Conservation (phyloP, 2,113 vertebrate genomes). For the Lamprotornis superbus region DNA sequence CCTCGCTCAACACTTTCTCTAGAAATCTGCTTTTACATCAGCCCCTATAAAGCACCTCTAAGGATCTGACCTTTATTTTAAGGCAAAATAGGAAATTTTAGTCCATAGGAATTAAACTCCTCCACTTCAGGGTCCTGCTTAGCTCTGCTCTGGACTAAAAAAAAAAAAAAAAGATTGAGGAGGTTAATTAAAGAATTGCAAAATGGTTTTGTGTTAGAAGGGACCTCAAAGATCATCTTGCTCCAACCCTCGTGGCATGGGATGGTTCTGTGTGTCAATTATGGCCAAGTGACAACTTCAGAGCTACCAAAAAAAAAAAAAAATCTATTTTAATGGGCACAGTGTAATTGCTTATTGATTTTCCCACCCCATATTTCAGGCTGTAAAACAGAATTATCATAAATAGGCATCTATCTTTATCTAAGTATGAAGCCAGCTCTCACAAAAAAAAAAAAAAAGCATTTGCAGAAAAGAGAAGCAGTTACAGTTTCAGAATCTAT, state of each 20-base stretch:
- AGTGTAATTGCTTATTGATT: slow-evolving; percentile 18
- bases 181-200: not conserved
- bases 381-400: not conserved
- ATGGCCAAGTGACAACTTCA: not conserved
- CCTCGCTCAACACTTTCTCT: not conserved
- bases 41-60: fast-evolving
- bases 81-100: not conserved
- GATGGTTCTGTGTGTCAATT: not conserved
- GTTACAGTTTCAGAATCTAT: not conserved
- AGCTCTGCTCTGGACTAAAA: not conserved
- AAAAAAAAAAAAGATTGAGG: fast-evolving
- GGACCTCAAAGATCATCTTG: not conserved
- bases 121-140: not conserved
- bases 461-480: not conserved
- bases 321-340: not conserved
- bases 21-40: fast-evolving
- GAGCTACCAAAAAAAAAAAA: not conserved
- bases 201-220: not conserved
- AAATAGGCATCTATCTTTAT: not conserved
- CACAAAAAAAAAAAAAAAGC: not conserved
- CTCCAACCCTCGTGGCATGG: not conserved
- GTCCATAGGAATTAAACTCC: not conserved
- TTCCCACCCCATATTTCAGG: not conserved
- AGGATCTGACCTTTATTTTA: not conserved
- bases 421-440: not conserved